These are phyloP conservation scores for Neodiprion fabricii DNA, from an alignment of 1,140 invertebrate genomes.

Conservation along the genomic window DNA sequence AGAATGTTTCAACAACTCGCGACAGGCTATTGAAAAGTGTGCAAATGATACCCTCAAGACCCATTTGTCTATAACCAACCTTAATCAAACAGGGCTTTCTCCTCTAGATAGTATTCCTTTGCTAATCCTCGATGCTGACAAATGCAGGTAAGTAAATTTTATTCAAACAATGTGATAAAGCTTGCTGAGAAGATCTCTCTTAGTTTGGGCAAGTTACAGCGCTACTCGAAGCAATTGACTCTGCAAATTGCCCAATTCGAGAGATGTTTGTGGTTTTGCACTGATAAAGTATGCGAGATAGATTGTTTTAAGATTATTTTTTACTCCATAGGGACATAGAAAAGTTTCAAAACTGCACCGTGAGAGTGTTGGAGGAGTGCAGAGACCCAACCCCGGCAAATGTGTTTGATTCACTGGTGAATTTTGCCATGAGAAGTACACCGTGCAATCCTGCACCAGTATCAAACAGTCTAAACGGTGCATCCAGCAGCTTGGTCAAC, in stretches of 20 bases:
- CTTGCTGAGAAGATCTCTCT: constrained; percentile 11
- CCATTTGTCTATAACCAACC: constrained; percentile 39
- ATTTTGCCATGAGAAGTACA: constrained; percentile 72
- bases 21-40: constrained; percentile 68
- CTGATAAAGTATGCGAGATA: no score
- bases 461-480: not conserved
- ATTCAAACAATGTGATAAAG: constrained; percentile 14
- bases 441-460: constrained; percentile 61
- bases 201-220: not conserved
- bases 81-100: constrained; percentile 46
- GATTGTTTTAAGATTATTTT: constrained; percentile 32
- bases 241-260: no score
- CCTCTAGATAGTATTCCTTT: constrained; percentile 61
- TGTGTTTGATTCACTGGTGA: constrained; percentile 78
- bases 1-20: constrained; percentile 72
- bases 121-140: constrained; percentile 61
- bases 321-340: constrained; percentile 65
- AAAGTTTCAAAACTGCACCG: constrained; percentile 69
- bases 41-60: constrained; percentile 66
- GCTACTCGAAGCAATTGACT: not conserved
- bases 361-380: constrained; percentile 71
- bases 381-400: constrained; percentile 78
- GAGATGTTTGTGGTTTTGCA: no score
- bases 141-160: constrained; percentile 61
- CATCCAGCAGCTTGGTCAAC: not conserved